Conservation (phyloP, 2,888 invertebrate genomes). For the Coelinius sp. region DNA sequence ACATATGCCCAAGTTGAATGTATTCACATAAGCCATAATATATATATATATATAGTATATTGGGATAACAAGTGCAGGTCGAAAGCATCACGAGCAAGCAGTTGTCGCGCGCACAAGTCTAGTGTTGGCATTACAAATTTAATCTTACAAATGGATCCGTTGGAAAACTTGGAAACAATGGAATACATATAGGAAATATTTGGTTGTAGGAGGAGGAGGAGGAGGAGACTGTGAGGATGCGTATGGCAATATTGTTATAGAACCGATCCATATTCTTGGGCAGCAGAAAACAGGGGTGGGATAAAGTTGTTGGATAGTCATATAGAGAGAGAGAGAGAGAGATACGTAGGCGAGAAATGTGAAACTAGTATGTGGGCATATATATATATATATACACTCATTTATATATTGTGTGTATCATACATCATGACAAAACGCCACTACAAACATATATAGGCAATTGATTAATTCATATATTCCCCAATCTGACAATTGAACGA, state of each 20-base stretch:
- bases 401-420: slow-evolving; percentile 21
- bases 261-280: slow-evolving; percentile 67
- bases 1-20: neutral
- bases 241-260: slow-evolving; percentile 69
- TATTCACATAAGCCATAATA: neutral
- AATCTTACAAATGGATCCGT: slow-evolving; percentile 81
- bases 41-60: neutral
- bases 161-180: slow-evolving; percentile 71
- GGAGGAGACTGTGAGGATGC: slow-evolving; percentile 57
- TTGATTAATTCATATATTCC: slow-evolving; percentile 28
- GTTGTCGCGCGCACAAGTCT: slow-evolving; percentile 28
- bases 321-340: slow-evolving; percentile 32
- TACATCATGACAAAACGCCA: neutral
- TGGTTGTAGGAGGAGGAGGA: slow-evolving; percentile 38
- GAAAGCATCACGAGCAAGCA: neutral
- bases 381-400: neutral
- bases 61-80: neutral
- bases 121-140: slow-evolving; percentile 75
- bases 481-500: slow-evolving; percentile 22
- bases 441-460: neutral
- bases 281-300: slow-evolving; percentile 33
- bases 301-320: slow-evolving; percentile 14
- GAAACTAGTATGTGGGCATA: neutral
- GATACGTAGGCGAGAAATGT: slow-evolving; percentile 32
- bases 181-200: slow-evolving; percentile 63